Evolutionary conservation across 2,888 invertebrate species (phyloP).

Genomic region (Caenorhabditis sp.): DNA sequence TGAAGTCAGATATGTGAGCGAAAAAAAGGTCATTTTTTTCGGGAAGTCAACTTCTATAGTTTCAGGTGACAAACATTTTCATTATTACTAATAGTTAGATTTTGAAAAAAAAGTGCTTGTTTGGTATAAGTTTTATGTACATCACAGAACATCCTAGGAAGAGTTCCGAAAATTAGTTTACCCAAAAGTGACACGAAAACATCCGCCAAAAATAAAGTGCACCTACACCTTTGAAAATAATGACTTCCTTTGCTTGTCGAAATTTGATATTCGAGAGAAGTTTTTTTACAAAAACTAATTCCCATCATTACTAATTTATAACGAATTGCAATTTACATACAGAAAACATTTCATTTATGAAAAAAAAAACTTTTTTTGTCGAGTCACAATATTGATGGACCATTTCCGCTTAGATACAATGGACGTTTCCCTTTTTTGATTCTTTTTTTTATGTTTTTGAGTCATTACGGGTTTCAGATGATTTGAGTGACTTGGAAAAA

Average conservation of each 20-base stretch:
- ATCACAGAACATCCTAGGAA: too few relatives aligned
- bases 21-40: slow-evolving; percentile 3
- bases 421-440: slow-evolving; percentile 13
- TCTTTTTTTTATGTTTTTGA: slow-evolving; percentile 3
- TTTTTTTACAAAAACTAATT: background rate
- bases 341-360: background rate
- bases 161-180: too few relatives aligned
- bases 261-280: slow-evolving; percentile 41
- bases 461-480: slow-evolving; percentile 12
- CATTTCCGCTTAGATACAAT: slow-evolving; percentile 14
- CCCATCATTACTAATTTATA: background rate
- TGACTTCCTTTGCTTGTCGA: slow-evolving; percentile 2
- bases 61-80: too few relatives aligned
- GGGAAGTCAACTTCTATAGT: too few relatives aligned
- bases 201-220: too few relatives aligned
- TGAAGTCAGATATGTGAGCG: slow-evolving; percentile 11
- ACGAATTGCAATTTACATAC: background rate
- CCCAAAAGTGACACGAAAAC: too few relatives aligned
- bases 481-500: background rate
- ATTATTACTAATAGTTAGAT: too few relatives aligned
- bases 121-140: too few relatives aligned
- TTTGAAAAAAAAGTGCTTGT: too few relatives aligned
- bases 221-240: background rate
- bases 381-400: slow-evolving; percentile 18
- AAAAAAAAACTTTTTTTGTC: background rate